Evolutionary conservation across 2,797 vertebrate species (phyloP).

Genomic region (Tangara arthus): DNA sequence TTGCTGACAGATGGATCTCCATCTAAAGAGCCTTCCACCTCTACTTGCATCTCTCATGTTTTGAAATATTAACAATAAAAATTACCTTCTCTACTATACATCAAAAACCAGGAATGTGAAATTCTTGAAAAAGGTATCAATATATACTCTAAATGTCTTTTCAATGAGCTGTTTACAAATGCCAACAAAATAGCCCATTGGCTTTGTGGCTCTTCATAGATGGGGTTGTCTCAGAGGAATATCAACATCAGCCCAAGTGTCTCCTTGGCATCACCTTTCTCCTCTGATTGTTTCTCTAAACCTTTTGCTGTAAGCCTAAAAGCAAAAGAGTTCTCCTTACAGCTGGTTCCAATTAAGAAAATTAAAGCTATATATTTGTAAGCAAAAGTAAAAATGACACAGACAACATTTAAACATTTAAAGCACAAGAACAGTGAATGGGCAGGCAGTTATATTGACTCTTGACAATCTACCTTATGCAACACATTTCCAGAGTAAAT

Average conservation of each 20-base stretch:
- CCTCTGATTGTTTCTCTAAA: background rate
- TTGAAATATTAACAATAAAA: background rate
- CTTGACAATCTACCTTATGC: background rate
- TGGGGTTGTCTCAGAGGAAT: background rate
- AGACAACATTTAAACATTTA: background rate
- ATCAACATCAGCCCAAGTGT: background rate
- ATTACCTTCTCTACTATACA: background rate
- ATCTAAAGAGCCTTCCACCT: background rate
- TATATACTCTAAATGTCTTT: background rate
- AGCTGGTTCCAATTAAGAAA: background rate
- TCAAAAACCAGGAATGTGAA: background rate
- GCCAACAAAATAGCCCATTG: rapidly evolving
- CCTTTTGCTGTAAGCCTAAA: background rate
- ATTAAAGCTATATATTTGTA: constrained; percentile 9
- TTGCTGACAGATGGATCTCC: background rate
- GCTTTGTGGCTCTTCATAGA: background rate
- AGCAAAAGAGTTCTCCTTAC: background rate
- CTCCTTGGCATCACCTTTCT: background rate
- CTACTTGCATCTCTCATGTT: background rate
- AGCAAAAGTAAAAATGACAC: constrained; percentile 2
- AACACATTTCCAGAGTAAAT: constrained; percentile 18
- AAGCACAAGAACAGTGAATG: background rate
- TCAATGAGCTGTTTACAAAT: background rate
- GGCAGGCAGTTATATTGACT: background rate
- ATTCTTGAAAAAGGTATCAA: background rate